Evolutionary conservation across 2,888 invertebrate species (phyloP).

Genomic region (Nephrotoma guestfalica): DNA sequence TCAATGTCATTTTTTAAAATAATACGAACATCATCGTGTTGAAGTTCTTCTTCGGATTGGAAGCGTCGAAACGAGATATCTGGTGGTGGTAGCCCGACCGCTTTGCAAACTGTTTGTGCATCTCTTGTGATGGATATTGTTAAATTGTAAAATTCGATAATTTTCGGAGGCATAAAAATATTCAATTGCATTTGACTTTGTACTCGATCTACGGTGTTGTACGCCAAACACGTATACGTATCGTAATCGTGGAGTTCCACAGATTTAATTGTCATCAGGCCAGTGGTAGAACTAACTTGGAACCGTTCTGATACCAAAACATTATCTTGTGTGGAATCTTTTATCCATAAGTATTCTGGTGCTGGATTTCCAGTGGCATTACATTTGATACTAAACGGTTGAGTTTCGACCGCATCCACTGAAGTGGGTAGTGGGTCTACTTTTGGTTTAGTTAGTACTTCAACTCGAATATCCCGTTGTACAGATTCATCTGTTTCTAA

Average conservation of each 20-base stretch:
- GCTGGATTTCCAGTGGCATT: slow-evolving; percentile 71
- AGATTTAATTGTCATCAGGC: slow-evolving; percentile 55
- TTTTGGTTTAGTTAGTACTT: slow-evolving; percentile 57
- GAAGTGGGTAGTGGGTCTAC: slow-evolving; percentile 46
- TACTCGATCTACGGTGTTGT: slow-evolving; percentile 60
- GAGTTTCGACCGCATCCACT: slow-evolving; percentile 65
- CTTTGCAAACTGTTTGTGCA: slow-evolving; percentile 57
- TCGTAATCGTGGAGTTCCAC: slow-evolving; percentile 67
- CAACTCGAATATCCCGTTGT: slow-evolving; percentile 63
- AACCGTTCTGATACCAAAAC: slow-evolving; percentile 47
- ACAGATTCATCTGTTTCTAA: slow-evolving; percentile 64
- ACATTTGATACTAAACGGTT: slow-evolving; percentile 59
- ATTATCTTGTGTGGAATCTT: slow-evolving; percentile 54
- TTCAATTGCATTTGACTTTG: slow-evolving; percentile 53
- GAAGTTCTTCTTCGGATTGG: slow-evolving; percentile 42
- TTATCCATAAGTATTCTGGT: slow-evolving; percentile 73
- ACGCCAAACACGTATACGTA: slow-evolving; percentile 64
- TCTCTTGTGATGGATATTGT: slow-evolving; percentile 48
- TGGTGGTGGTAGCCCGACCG: slow-evolving; percentile 69
- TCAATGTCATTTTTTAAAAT: slow-evolving; percentile 40
- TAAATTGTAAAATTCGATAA: slow-evolving; percentile 60
- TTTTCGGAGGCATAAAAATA: slow-evolving; percentile 63
- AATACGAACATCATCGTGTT: slow-evolving; percentile 52
- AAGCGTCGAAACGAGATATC: slow-evolving; percentile 64
- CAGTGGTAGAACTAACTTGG: slow-evolving; percentile 52